Evolutionary conservation across 2,888 invertebrate species (phyloP), one percentile per base, ranked within the genome.

Genomic region (Polymixis lichenea): DNA sequence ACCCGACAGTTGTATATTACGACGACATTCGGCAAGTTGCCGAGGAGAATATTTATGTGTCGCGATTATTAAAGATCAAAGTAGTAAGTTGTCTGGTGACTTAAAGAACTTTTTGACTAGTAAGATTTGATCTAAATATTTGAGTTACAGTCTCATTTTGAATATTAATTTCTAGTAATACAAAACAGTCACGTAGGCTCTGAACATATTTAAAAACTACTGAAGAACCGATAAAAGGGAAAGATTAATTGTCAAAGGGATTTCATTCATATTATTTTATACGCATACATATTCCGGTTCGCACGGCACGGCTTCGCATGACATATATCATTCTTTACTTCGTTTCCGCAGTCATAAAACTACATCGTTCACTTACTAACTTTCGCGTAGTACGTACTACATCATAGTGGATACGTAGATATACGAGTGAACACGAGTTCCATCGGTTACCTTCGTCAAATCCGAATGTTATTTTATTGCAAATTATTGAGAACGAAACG

Each of bases 231-330:
- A 58, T 55, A 67, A 62, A 61, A 62, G 58, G 28, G 58, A 82
- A 78, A 73, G 25, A 74, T 78, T 5, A 43, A 19, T 75, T 65
- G n/a, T 71, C n/a, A 75, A 78, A 78, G 83, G 65, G 55, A 62
- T 60, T 77, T 56, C 64, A 75, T 86, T 83, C 62, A 56, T 73
- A 66, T 75, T 64, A 65, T 77, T 82, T 78, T 75, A 61, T 69
- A 65, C 56, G 70, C 62, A 77, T 87, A 62, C 77, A 87, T 38
- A 32, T 77, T 78, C 38, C 43, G 5, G n/a, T 51, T 49, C 38
- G 49, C 72, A 72, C 58, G 78, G 61, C 51, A 79, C 49, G 69
- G n/a, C 25, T 67, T 88, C 25, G 87, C 87, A 88, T 86, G 84
- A 76, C 78, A 67, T 60, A 66, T 80, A 65, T 78, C 77, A 71